phyloP scores from a whole-genome alignment of 2,797 vertebrate species.

The Mus minutoides region DNA sequence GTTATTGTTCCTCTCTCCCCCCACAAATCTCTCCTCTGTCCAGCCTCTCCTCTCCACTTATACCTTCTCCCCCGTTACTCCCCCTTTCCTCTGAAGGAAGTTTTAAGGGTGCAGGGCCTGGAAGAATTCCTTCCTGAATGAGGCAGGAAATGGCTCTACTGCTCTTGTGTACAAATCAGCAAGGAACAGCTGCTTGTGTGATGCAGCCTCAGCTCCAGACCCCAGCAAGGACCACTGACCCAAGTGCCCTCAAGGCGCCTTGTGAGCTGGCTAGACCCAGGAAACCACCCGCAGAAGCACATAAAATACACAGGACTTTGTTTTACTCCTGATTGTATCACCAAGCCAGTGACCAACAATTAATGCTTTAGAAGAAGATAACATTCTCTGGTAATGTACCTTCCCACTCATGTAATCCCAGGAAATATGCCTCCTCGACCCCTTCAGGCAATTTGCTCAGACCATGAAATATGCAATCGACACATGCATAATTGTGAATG shows the following conservation, averaged over 20 bases:
- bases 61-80: neutral
- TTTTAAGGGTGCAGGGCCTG: neutral
- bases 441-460: constrained; percentile 62
- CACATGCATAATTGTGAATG: constrained; percentile 54
- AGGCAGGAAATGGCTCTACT: constrained; percentile 4
- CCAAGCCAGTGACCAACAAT: constrained; percentile 54
- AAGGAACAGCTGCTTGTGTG: neutral
- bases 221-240: neutral
- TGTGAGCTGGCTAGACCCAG: neutral
- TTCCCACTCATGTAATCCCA: constrained; percentile 55
- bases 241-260: neutral
- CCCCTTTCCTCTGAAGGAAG: neutral
- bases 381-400: constrained; percentile 54
- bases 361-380: constrained; percentile 61
- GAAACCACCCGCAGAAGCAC: neutral
- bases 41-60: neutral
- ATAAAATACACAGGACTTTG: constrained; percentile 5
- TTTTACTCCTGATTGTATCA: constrained; percentile 56
- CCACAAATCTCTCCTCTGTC: neutral
- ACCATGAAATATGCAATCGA: constrained; percentile 71
- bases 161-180: constrained; percentile 12
- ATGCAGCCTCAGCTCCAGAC: neutral
- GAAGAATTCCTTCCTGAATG: constrained; percentile 3
- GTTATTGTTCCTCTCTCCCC: neutral
- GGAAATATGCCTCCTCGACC: constrained; percentile 67